phyloP scores from a whole-genome alignment of 2,113 vertebrate genomes.

The Taxidea taxus region DNA sequence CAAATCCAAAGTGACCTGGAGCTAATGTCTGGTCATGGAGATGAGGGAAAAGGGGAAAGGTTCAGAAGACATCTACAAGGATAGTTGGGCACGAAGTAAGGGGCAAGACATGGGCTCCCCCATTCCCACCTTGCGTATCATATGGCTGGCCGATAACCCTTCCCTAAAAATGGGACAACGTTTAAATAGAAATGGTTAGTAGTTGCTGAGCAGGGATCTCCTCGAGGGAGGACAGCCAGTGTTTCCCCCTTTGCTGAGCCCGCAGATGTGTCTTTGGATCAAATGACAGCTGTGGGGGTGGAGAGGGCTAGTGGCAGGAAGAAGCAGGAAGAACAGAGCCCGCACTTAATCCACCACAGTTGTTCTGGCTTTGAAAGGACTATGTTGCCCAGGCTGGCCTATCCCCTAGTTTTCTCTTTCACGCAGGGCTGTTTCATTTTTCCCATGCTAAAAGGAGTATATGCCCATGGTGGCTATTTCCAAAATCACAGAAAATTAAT shows the following conservation, averaged over 20 bases:
- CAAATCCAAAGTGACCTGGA: not conserved
- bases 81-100: not conserved
- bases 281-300: not conserved
- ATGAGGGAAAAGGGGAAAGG: not conserved
- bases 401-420: not conserved
- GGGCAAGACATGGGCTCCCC: not conserved
- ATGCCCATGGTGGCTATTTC: not conserved
- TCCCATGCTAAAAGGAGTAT: not conserved
- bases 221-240: not conserved
- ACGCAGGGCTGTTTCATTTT: not conserved
- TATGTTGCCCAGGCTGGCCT: not conserved
- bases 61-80: not conserved
- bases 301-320: not conserved
- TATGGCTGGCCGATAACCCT: not conserved
- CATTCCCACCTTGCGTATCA: too few relatives aligned
- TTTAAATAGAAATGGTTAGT: not conserved
- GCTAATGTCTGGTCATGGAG: not conserved
- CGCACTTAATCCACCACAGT: not conserved
- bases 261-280: constrained; percentile 25
- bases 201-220: not conserved
- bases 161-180: not conserved
- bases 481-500: not conserved
- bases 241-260: not conserved
- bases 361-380: not conserved
- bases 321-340: not conserved